Conservation (phyloP, 2,113 vertebrate species). For the Scatophagus argus region DNA sequence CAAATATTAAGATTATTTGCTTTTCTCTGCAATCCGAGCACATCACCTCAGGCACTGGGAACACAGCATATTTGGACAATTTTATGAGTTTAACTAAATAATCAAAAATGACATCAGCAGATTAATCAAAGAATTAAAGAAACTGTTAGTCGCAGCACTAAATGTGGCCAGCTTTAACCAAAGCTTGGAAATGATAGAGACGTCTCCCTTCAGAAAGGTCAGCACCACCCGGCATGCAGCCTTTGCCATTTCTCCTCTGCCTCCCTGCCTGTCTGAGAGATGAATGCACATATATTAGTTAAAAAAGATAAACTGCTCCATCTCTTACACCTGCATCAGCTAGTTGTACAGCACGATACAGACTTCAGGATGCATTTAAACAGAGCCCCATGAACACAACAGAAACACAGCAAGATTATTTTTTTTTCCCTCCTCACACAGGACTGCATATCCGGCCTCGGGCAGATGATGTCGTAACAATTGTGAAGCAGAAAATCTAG, state of each 20-base stretch:
- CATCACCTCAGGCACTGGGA: neutral
- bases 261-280: conserved; percentile 32
- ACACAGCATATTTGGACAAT: no score
- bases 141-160: neutral
- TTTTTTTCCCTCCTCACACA: neutral
- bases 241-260: conserved; percentile 23
- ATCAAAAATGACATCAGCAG: neutral
- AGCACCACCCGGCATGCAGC: conserved; percentile 43
- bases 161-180: conserved; percentile 21
- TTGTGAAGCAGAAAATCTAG: conserved; percentile 24
- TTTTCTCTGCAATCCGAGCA: no score
- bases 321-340: conserved; percentile 8
- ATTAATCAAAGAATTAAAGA: conserved; percentile 6
- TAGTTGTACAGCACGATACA: accelerated
- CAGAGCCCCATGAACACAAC: neutral
- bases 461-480: conserved; percentile 14
- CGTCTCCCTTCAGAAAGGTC: conserved; percentile 62
- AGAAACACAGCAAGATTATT: no score
- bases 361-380: neutral
- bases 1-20: neutral
- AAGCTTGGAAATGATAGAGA: conserved; percentile 22
- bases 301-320: conserved; percentile 5
- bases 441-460: neutral
- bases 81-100: neutral
- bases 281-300: conserved; percentile 20